Evolutionary conservation across 2,113 vertebrate genomes (phyloP).

Genomic region (Pitta sordida): DNA sequence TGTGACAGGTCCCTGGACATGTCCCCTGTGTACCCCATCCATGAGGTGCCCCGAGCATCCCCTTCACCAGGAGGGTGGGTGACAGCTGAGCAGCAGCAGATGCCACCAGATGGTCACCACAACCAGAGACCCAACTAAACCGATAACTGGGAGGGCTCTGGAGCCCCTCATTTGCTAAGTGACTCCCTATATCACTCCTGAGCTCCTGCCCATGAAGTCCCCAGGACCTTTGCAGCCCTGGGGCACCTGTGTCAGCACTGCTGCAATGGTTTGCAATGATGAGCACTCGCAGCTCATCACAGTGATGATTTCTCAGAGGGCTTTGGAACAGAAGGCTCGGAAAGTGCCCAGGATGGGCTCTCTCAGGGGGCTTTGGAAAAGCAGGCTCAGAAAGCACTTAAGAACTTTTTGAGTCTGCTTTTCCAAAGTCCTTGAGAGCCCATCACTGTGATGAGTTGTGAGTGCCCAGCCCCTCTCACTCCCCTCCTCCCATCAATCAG

Average conservation of each 20-base stretch:
- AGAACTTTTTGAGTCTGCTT: neutral
- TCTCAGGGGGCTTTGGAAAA: neutral
- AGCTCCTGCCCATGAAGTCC: neutral
- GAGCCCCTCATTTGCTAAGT: neutral
- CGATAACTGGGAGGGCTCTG: neutral
- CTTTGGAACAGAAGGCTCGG: neutral
- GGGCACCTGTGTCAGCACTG: neutral
- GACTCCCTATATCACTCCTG: neutral
- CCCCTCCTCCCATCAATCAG: neutral
- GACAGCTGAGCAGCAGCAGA: neutral
- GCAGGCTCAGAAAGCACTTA: neutral
- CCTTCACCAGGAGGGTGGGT: neutral
- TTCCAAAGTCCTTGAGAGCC: neutral
- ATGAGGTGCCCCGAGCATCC: neutral
- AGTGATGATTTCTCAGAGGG: neutral
- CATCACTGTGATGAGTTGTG: fast-evolving
- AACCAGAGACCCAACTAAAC: neutral
- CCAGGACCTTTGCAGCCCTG: neutral
- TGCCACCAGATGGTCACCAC: conserved; percentile 44
- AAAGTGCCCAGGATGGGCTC: neutral
- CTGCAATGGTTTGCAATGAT: fast-evolving
- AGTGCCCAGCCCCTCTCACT: neutral
- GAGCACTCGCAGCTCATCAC: neutral
- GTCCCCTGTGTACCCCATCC: neutral
- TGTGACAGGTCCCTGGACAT: fast-evolving